Base-by-base conservation (phyloP, 2,113 vertebrate species). In the Orycteropus afer region DNA sequence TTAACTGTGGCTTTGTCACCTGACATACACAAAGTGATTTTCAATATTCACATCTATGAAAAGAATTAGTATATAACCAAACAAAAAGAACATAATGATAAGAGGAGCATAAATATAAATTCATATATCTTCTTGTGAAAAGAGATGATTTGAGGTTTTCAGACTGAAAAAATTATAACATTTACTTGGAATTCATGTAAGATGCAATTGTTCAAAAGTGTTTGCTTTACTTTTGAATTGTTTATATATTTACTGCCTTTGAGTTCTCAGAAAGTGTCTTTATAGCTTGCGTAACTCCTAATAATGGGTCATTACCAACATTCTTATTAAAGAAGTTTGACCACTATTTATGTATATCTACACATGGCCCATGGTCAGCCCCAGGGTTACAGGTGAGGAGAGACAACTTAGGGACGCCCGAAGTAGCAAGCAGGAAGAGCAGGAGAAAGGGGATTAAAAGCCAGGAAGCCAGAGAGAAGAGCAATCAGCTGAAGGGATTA, bases 21-120 rank as follows among this genome's bases (percentile, higher is more conserved):
- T 76, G 49, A 89, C 22, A 67, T 45, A 91, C 5, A 69, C 65
- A 85, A 89, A 79, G 29, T 82, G 9, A 91, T 37, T 84, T 92
- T 88, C 94, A 95, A 86, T 81, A 91, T 51, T 80, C 61, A 90
- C 18, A 79, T 7, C 45, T 65, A 61, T 18, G 6, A 88, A 27
- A 18, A 81, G 13, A 94, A 78, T 81, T 77, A 83, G 27, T 40
- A 55, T 22, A 71, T 78, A 27, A 85, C 32, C 80, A 85, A 79
- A 63, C 63, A 63, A 88, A 89, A 85, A 40, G 69, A 55, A 51
- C 8, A 76, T 34, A 87, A 73, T 76, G 3, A 49, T 10, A 93
- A 84, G 25, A 9, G 20, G 95, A 83, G 27, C 7, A 84, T 34
- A 80, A 89, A 93, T 49, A n/a, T 10, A 37, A 6, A 49, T 47